Percentiles rank a stretch among this genome's conserved stretches.
phyloP scores from a whole-genome alignment of 2,888 invertebrate genomes.

The Anodontia alba region DNA sequence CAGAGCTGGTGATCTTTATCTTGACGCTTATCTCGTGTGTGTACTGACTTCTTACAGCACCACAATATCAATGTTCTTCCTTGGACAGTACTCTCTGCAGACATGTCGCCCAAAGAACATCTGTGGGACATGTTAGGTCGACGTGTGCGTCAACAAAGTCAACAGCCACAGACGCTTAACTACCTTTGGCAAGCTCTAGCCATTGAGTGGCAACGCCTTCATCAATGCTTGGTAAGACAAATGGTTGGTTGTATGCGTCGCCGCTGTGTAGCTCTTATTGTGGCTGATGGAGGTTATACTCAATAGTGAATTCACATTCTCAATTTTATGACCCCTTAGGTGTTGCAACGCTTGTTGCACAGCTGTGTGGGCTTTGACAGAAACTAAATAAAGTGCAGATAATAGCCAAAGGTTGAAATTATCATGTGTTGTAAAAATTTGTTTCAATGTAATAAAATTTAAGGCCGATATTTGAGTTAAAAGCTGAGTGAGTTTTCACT shows the following conservation, averaged over 20 bases:
- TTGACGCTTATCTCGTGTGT: neutral
- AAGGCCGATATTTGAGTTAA: neutral
- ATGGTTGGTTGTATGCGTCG: neutral
- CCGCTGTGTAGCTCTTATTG: neutral
- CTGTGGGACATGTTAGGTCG: too few species aligned
- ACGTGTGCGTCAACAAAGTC: too few species aligned
- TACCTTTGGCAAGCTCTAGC: neutral
- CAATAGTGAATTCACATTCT: neutral
- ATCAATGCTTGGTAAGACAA: too few species aligned
- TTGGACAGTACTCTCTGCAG: neutral
- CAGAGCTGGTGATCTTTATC: neutral
- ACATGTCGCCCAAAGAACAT: neutral
- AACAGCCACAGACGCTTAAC: neutral
- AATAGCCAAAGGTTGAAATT: neutral
- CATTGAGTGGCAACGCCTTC: too few species aligned
- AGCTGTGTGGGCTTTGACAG: neutral
- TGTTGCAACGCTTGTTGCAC: neutral
- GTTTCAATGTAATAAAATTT: neutral
- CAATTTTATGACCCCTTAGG: neutral
- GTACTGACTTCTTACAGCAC: neutral
- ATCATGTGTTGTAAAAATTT: neutral
- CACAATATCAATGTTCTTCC: neutral
- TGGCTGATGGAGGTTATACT: neutral
- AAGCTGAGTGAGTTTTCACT: neutral
- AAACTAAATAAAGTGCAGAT: neutral